A percentile compares a stretch with the other conserved stretches of the same genome.
Conservation (phyloP, 2,797 vertebrate species). For the Dromococcyx pavoninus region DNA sequence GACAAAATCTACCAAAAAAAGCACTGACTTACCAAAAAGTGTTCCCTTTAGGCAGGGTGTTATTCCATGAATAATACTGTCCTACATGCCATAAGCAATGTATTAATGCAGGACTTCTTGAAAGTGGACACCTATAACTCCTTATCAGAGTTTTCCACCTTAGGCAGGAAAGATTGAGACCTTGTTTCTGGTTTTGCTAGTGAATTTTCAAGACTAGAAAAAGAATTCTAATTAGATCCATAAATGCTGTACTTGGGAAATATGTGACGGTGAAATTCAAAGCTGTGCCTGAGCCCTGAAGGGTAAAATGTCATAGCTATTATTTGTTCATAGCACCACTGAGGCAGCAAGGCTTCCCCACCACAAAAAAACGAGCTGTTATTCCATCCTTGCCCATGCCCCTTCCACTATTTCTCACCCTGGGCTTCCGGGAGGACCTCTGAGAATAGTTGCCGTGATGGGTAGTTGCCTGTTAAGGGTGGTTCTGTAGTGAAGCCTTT, state of each 20-base stretch:
- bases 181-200: background rate
- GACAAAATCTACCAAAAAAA: background rate
- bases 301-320: background rate
- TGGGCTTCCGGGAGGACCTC: background rate
- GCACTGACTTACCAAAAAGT: background rate
- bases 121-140: background rate
- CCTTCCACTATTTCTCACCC: background rate
- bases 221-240: background rate
- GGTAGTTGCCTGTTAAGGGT: too few species aligned
- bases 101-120: background rate
- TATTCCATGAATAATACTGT: background rate
- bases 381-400: background rate
- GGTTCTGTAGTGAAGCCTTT: background rate
- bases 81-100: background rate
- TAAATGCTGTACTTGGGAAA: background rate
- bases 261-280: background rate
- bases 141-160: background rate
- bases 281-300: background rate
- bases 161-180: background rate
- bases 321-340: background rate
- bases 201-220: background rate
- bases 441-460: too few species aligned
- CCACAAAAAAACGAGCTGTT: background rate
- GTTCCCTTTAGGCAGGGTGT: background rate
- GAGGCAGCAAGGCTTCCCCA: background rate